phyloP scores from a whole-genome alignment of 1,140 invertebrate genomes.

The Musca vetustissima region DNA sequence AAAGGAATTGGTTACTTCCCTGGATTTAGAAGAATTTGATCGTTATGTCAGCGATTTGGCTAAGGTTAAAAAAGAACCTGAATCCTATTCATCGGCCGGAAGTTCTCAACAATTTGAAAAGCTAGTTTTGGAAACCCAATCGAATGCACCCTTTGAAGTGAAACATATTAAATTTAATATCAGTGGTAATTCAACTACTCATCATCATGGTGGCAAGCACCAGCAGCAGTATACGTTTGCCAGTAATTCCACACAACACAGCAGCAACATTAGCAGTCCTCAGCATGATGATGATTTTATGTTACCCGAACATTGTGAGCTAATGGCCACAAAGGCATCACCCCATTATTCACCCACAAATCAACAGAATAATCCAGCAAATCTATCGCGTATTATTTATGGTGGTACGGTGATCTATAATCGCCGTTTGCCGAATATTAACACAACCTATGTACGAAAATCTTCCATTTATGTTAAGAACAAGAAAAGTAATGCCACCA shows the following conservation, averaged over 20 bases:
- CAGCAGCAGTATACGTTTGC: not conserved
- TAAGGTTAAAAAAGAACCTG: not conserved
- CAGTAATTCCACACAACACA: not conserved
- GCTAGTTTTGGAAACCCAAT: slow-evolving; percentile 34
- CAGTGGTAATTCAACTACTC: not conserved
- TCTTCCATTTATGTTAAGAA: slow-evolving; percentile 28
- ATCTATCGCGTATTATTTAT: slow-evolving; percentile 26
- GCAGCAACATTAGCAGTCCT: too few species aligned
- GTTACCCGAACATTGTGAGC: not conserved
- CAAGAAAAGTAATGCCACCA: not conserved
- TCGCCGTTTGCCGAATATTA: slow-evolving; percentile 22
- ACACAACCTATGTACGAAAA: slow-evolving; percentile 20
- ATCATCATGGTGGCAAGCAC: not conserved
- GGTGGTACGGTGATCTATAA: slow-evolving; percentile 22
- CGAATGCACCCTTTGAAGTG: slow-evolving; percentile 38
- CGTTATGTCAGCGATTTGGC: not conserved
- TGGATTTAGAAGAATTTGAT: slow-evolving; percentile 19
- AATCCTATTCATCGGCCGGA: not conserved
- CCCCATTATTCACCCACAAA: slow-evolving; percentile 5
- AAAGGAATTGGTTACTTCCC: slow-evolving; percentile 3
- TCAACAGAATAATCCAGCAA: not conserved
- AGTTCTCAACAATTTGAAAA: slow-evolving; percentile 32
- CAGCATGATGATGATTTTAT: not conserved
- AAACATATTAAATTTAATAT: slow-evolving; percentile 16
- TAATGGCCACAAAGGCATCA: not conserved